Evolutionary conservation across 2,888 invertebrate genomes (phyloP), one percentile per base, ranked within the genome.

Genomic region (Chelonus formosanus): DNA sequence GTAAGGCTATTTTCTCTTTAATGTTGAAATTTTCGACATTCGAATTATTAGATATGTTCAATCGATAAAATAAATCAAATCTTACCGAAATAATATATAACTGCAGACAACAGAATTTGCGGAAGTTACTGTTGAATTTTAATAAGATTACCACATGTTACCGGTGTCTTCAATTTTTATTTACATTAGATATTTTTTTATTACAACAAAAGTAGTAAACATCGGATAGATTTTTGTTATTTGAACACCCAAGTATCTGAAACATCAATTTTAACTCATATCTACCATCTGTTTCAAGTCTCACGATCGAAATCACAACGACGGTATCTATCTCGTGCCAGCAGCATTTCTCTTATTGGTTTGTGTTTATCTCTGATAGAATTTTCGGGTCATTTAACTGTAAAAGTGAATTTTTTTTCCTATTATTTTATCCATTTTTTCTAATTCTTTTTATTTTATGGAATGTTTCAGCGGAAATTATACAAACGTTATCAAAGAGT

Each of bases 241-340:
- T 47, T 48, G 6, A 6, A 10, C 48, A 48, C 31, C 31, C 32
- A 45, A 8, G 6, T 10, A 10, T 58, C 34, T 47, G 35, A 35
- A 47, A 35, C 36, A 47, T 58, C 20, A 47, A 47, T 58, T 58
- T 36, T 35, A n/a, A 8, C 8, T 58, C 8, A 58, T 47, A 58
- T 4, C 52, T 31, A 44, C 56, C 58, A 58, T 58, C 58, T 58
- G 58, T 58, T 58, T 35, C 47, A 34, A 45, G n/a, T 58, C 47
- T 35, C 58, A 58, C 58, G 58, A 52, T 40, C 40, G 6, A 40
- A 40, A 47, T 58, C 10, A 58, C 36, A 5, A 35, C 44, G n/a
- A 32, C 47, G 34, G 47, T 48, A 6, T n/a, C 4, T 10, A 10
- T 32, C n/a, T 56, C 44, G 8, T 31, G 31, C 44, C 45, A 58